Evolutionary conservation across 2,888 invertebrate genomes (phyloP).

Genomic region (Caenorhabditis virilis): DNA sequence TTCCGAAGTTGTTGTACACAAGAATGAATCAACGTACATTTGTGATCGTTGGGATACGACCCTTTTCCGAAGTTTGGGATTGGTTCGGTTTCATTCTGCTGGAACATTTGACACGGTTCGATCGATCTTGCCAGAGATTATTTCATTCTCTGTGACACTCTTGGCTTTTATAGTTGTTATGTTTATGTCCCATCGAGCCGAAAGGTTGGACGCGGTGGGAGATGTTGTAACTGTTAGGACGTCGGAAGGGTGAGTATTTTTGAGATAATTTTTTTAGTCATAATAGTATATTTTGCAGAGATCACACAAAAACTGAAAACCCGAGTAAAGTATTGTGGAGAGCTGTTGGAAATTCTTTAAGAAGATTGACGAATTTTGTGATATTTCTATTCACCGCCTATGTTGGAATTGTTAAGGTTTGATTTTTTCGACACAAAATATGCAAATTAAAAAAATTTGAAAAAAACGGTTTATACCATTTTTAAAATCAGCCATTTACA

Average conservation of each 20-base stretch:
- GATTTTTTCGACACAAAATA: too few relatives aligned
- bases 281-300: conserved; percentile 5
- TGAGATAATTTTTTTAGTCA: neutral
- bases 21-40: conserved; percentile 31
- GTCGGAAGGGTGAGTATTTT: neutral
- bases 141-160: conserved; percentile 43
- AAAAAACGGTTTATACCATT: conserved; percentile 1
- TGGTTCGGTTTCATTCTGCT: conserved; percentile 48
- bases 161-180: conserved; percentile 48
- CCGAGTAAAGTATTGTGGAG: conserved; percentile 17
- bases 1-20: conserved; percentile 21
- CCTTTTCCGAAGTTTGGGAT: conserved; percentile 22
- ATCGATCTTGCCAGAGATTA: conserved; percentile 55
- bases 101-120: conserved; percentile 42
- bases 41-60: conserved; percentile 27
- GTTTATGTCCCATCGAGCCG: conserved; percentile 38
- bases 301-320: conserved; percentile 12
- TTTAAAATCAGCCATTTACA: too few relatives aligned
- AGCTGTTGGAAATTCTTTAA: conserved; percentile 43
- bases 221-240: conserved; percentile 22
- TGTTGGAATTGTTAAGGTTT: conserved; percentile 59
- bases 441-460: neutral
- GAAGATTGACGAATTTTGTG: conserved; percentile 56
- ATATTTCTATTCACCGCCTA: conserved; percentile 55
- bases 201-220: conserved; percentile 24